phyloP scores from a whole-genome alignment of 2,888 invertebrate genomes.

The Xanthorhoe designata region DNA sequence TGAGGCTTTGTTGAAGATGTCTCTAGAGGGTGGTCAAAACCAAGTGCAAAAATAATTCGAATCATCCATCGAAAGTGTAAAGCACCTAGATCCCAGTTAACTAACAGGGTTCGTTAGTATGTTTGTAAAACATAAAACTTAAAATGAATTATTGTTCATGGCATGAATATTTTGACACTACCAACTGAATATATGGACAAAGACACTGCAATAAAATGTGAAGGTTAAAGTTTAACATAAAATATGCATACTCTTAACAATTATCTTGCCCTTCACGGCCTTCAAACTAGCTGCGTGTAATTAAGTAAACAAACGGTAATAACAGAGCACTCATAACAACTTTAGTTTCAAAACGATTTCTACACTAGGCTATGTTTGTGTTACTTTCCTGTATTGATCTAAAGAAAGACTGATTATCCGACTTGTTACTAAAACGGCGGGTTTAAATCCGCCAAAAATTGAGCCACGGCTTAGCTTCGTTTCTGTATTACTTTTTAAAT shows the following conservation, averaged over 20 bases:
- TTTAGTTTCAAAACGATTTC: constrained; percentile 2
- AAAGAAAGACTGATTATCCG: background rate
- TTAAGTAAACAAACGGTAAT: background rate
- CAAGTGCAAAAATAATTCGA: too few relatives aligned
- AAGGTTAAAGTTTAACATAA: background rate
- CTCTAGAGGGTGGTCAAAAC: too few relatives aligned
- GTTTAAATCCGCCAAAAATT: background rate
- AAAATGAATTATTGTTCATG: background rate
- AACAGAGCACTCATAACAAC: background rate
- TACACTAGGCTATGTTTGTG: background rate
- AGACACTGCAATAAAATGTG: background rate
- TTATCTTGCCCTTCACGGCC: background rate
- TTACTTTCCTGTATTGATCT: background rate
- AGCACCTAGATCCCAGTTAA: too few relatives aligned
- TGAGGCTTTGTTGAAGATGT: too few relatives aligned
- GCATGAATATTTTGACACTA: background rate
- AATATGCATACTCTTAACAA: background rate
- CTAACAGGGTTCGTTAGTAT: too few relatives aligned
- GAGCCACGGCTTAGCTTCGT: background rate
- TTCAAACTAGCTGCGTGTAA: constrained; percentile 1
- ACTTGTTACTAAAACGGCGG: background rate
- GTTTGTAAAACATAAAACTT: background rate
- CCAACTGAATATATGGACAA: background rate
- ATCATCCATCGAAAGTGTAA: too few relatives aligned
- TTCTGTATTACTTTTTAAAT: background rate